Percentiles rank a stretch among this genome's conserved stretches.
These are phyloP conservation scores for Lypha dubia DNA, from an alignment of 2,888 invertebrate genomes.

Conservation along the genomic window DNA sequence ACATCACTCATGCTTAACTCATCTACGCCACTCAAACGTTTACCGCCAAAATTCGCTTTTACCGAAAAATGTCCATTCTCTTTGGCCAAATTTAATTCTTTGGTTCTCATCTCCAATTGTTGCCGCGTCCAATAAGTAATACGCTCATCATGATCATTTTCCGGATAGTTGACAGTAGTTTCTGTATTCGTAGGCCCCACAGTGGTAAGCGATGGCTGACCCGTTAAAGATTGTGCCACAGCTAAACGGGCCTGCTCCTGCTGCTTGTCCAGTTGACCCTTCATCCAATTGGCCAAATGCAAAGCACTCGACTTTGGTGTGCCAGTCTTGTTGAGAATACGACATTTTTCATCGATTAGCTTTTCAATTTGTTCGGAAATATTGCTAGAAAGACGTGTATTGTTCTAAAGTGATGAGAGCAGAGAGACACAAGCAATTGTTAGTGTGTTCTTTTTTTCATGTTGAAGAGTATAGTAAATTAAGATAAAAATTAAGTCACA, in stretches of 20 bases:
- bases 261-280: conserved; percentile 88
- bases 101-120: conserved; percentile 88
- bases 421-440: not conserved
- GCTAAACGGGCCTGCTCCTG: conserved; percentile 83
- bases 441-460: not conserved
- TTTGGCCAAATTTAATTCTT: conserved; percentile 87
- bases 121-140: conserved; percentile 88
- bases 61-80: conserved; percentile 80
- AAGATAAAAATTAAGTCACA: conserved; percentile 68
- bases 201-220: not conserved
- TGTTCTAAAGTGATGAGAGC: conserved; percentile 60
- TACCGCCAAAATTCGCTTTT: conserved; percentile 79
- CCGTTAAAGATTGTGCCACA: conserved; percentile 76
- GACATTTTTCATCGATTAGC: conserved; percentile 87
- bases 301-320: conserved; percentile 88
- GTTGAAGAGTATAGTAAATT: not conserved
- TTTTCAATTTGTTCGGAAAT: conserved; percentile 85
- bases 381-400: conserved; percentile 71
- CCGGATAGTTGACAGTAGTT: conserved; percentile 50
- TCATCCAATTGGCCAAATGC: conserved; percentile 92
- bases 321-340: conserved; percentile 86
- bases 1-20: conserved; percentile 84
- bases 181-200: not conserved
- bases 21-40: conserved; percentile 82
- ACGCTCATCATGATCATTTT: conserved; percentile 81